Evolutionary conservation across 2,113 vertebrate species (phyloP), one percentile per base, ranked within the genome.

Genomic region (Xiphophorus couchianus): DNA sequence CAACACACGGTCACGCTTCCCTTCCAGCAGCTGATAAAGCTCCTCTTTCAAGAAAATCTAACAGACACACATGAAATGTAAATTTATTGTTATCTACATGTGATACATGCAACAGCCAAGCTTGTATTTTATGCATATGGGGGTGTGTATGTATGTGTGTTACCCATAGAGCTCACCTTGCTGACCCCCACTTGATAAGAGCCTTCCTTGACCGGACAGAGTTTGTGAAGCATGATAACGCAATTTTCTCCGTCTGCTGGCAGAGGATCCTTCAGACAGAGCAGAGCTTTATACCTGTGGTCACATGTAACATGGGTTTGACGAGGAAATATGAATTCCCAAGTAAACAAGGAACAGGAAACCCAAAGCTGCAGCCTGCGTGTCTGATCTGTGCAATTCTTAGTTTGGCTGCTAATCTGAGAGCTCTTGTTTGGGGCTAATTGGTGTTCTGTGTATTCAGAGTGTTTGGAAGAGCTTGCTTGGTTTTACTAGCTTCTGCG

Each of bases 31-130:
- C 92, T 97, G 97, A 90, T 98, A 95, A 29, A 99, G 85, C 29
- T 96, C 95, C 74, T 99, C 98, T 85, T 97, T 98, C 64, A 99
- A 92, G 90, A 99, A 99, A 74, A 99, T 95, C 98, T 95, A 73
- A 74, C 62, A 75, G 22, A 84, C 62, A 85, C 3, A 69, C 15
- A 78, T 62, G 17, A 62, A 12, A 63, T 65, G 10, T n/a, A n/a
- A 31, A 66, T 37, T 33, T 4, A 63, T 25, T 25, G 11, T 10
- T 13, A 71, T 66, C 14, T 48, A 14, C 19, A 48, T 77, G 22
- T 15, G 19, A 62, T 5, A 2, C 35, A 1, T 1, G 6, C 29
- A 8, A 15, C 2, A 44, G 3, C 15, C 11, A 13, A 62, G 12
- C 35, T 69, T 25, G 5, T 31, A 22, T 51, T 64, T 58, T 37